Conservation (phyloP, 2,888 invertebrate genomes). For the Abscondita cerata region DNA sequence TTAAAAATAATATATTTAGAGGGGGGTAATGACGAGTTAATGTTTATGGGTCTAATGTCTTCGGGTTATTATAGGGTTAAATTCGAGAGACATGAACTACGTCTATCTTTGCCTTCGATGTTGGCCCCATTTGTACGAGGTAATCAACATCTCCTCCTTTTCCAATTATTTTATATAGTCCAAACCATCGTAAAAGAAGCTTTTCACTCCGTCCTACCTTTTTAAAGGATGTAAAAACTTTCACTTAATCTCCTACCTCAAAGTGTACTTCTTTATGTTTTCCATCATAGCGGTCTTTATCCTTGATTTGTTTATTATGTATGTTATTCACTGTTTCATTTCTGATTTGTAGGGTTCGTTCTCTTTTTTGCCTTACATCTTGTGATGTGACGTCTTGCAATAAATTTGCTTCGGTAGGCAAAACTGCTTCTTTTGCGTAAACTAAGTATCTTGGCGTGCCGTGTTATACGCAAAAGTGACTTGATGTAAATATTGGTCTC, state of each 20-base stretch:
- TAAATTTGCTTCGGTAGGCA: neutral
- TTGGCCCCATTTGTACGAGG: neutral
- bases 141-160: too few relatives aligned
- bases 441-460: too few relatives aligned
- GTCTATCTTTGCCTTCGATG: neutral
- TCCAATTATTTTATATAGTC: neutral
- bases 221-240: neutral
- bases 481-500: conserved; percentile 7
- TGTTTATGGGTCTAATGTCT: too few relatives aligned
- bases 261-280: neutral
- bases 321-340: neutral
- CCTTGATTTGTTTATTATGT: neutral
- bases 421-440: neutral
- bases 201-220: too few relatives aligned
- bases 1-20: too few relatives aligned
- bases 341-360: neutral
- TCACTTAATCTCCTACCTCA: conserved; percentile 2
- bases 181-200: neutral
- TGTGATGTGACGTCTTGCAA: neutral
- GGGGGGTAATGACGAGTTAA: too few relatives aligned
- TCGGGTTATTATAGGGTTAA: neutral
- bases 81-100: neutral
- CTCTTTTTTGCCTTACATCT: neutral
- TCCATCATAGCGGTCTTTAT: conserved; percentile 4
- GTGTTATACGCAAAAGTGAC: too few relatives aligned